phyloP scores from a whole-genome alignment of 2,113 vertebrate species.

The Solenodon paradoxus region DNA sequence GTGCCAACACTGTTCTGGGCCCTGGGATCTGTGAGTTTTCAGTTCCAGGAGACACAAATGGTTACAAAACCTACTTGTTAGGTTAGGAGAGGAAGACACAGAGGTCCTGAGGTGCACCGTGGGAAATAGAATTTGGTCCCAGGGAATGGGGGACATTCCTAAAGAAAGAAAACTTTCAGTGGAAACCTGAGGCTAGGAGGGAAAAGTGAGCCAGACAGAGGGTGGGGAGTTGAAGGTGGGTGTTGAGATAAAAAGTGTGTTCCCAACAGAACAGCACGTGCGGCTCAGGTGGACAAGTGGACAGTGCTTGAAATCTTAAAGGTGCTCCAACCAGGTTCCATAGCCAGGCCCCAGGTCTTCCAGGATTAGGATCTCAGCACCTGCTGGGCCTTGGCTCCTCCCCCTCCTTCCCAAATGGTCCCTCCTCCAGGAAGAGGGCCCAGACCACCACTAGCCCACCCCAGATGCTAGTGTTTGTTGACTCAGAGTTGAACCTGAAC shows the following conservation, averaged over 20 bases:
- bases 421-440: not conserved
- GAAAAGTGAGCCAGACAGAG: not conserved
- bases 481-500: not conserved
- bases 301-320: not conserved
- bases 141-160: not conserved
- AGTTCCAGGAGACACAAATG: not conserved
- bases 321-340: not conserved
- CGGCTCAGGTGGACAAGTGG: not conserved
- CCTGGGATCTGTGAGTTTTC: not conserved
- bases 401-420: not conserved
- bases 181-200: not conserved
- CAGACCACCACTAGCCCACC: not conserved
- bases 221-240: too few species aligned
- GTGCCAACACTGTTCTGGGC: not conserved
- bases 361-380: not conserved
- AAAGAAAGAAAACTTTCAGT: not conserved
- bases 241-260: not conserved
- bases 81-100: not conserved
- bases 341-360: not conserved
- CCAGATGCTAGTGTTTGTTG: not conserved
- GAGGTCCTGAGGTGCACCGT: rapidly evolving
- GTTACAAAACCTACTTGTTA: not conserved
- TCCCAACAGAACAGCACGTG: not conserved
- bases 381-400: not conserved
- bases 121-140: not conserved